Evolutionary conservation across 2,113 vertebrate species (phyloP).

Genomic region (western clawed frog (Xenopus tropicalis)): UCB_Xtro_10.0 CM004445.2:143559001-143559500

Average conservation of each 20-base stretch:
- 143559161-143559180: too few species aligned
- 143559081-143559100: too few species aligned
- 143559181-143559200: background rate
- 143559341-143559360: too few species aligned
- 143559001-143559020: too few species aligned
- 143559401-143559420: background rate
- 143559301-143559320: background rate
- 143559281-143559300: background rate
- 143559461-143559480: background rate
- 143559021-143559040: too few species aligned
- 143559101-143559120: too few species aligned
- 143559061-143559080: too few species aligned
- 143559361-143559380: too few species aligned
- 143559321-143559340: too few species aligned
- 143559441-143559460: background rate
- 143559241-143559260: background rate
- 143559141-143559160: background rate
- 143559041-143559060: too few species aligned
- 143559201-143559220: background rate
- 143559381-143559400: too few species aligned
- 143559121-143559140: background rate
- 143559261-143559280: background rate
- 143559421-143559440: background rate
- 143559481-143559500: slow-evolving; percentile 72
- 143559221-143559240: background rate